Base-by-base conservation (phyloP, 2,113 vertebrate genomes). In the Podilymbus podiceps region DNA sequence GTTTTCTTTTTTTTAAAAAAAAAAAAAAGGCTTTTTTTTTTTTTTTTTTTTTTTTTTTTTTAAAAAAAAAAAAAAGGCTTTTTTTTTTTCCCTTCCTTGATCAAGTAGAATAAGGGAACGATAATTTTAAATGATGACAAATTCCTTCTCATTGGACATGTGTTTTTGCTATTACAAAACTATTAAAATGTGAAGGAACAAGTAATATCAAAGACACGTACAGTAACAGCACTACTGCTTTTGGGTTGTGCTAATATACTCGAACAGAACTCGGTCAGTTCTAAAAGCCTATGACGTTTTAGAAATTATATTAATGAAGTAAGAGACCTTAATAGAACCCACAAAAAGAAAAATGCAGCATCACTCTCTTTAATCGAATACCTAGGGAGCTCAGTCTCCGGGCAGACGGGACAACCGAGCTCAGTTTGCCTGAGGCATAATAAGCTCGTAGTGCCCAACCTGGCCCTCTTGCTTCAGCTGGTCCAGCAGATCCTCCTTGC, bases 381-480 rank as follows among this genome's bases (percentile, higher is more conserved):
- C 49, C 83, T 90, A 38, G 91, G 44, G 83, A 93, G 91, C 35
- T 62, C 76, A 86, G 93, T 89, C 88, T 96, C 69, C 15, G 47
- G 69, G 79, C 47, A 62, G 85, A n/a, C 3, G 59, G 28, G 75
- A 79, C 28, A 20, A 49, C 11, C 30, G 23, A 38, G 52, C 86
- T 98, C 96, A 98, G 80, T 98, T 98, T 53, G 98, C 97, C 77
- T 99, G 98, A 78, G 99, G 99, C 98, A 99, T 99, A 33, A 99
- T 98, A 10, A 99, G 98, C 96, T 99, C 99, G 0, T 99, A 99
- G 87, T 99, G 99, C 85, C 99, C 99, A 77, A 99, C 99, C 69
- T 99, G 99, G 44, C 99, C 99, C 90, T 99, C 99, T 91, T 99
- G 99, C 97, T 99, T 98, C 92, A 99, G 98, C 94, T 99, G 99